phyloP scores from a whole-genome alignment of 2,113 vertebrate genomes.

The Danionella cerebrum region DNA sequence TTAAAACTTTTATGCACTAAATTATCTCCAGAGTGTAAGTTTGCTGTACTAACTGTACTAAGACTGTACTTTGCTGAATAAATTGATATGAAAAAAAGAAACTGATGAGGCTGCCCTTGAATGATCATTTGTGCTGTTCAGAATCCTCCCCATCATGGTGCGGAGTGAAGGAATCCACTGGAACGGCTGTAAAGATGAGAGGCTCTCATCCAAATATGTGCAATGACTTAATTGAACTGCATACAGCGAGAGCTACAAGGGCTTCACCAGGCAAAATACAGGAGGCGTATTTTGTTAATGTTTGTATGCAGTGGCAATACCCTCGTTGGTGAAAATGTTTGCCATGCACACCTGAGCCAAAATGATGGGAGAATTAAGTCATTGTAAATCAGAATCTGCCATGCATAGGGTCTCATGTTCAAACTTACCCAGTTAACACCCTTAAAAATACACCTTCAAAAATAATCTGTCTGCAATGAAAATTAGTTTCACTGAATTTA shows the following conservation, averaged over 20 bases:
- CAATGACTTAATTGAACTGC: conserved; percentile 45
- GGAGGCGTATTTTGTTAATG: conserved; percentile 37
- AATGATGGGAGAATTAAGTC: conserved; percentile 32
- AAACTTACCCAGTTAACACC: too few relatives aligned
- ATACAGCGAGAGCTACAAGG: conserved; percentile 33
- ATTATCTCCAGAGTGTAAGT: too few relatives aligned
- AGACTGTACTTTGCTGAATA: too few relatives aligned
- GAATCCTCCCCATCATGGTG: conserved; percentile 13
- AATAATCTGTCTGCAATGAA: too few relatives aligned
- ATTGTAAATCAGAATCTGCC: conserved; percentile 20
- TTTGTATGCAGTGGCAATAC: conserved; percentile 37
- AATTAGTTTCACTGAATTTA: too few relatives aligned
- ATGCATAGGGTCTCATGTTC: conserved; percentile 19
- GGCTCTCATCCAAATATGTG: conserved; percentile 20
- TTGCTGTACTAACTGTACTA: too few relatives aligned
- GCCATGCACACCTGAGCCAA: conserved; percentile 39
- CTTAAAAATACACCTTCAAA: too few relatives aligned
- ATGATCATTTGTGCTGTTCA: conserved; percentile 17
- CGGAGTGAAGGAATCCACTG: background rate
- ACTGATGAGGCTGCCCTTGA: background rate
- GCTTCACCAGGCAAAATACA: conserved; percentile 38
- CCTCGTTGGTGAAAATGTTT: conserved; percentile 27
- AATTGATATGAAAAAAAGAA: background rate
- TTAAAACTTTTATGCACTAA: too few relatives aligned
- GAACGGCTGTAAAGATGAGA: conserved; percentile 21